These are phyloP conservation scores for Micropterix aruncella DNA, from an alignment of 2,888 invertebrate species.

Conservation along the genomic window DNA sequence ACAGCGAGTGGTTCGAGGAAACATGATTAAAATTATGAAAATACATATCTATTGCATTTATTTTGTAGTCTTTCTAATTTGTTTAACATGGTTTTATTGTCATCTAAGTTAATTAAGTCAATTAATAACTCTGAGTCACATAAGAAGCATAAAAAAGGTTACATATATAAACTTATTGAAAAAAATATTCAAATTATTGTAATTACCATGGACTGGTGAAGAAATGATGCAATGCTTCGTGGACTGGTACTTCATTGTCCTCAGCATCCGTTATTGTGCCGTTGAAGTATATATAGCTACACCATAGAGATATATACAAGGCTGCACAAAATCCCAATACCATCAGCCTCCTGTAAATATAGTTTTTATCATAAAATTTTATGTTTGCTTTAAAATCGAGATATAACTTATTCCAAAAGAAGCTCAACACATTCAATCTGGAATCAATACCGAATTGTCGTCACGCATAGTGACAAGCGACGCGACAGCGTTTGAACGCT, in stretches of 20 bases:
- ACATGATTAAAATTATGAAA: no score
- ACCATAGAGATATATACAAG: conserved; percentile 62
- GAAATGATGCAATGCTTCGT: conserved; percentile 81
- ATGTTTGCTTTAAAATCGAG: no score
- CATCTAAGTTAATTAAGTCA: no score
- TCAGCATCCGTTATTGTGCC: conserved; percentile 72
- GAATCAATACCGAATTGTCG: neutral
- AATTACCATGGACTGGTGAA: conserved; percentile 69
- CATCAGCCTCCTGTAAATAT: conserved; percentile 41
- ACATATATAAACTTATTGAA: no score
- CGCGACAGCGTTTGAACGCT: neutral
- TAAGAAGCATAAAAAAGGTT: no score
- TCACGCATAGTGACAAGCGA: conserved; percentile 10
- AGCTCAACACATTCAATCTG: conserved; percentile 2
- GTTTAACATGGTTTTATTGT: no score
- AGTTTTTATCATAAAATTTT: no score
- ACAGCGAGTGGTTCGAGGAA: no score
- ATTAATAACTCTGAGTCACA: no score
- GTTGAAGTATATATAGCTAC: conserved; percentile 75
- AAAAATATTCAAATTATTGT: conserved; percentile 37
- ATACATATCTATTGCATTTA: no score
- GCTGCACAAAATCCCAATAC: conserved; percentile 45
- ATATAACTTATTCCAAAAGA: conserved; percentile 4
- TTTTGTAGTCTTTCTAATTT: no score
- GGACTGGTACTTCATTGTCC: conserved; percentile 76